Evolutionary conservation across 2,113 vertebrate genomes (phyloP).

Genomic region (Chionomys nivalis): DNA sequence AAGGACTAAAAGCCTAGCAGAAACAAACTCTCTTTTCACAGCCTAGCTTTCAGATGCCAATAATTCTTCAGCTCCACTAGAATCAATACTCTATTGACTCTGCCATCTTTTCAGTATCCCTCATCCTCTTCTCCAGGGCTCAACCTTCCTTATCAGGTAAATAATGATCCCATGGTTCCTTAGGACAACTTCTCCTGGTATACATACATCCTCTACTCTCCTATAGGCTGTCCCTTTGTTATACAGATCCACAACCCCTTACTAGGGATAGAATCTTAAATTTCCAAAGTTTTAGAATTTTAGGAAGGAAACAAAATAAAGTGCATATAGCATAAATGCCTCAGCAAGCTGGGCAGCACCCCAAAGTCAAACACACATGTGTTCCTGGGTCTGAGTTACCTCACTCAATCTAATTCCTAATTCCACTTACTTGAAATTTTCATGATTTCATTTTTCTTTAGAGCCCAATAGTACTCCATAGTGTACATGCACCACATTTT

Average conservation of each 20-base stretch:
- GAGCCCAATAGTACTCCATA: not conserved
- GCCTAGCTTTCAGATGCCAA: conserved; percentile 26
- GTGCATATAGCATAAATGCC: not conserved
- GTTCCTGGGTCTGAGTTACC: not conserved
- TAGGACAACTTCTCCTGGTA: not conserved
- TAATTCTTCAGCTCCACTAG: conserved; percentile 24
- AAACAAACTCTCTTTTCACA: conserved; percentile 51
- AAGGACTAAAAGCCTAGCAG: conserved; percentile 40
- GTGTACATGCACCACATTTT: not conserved
- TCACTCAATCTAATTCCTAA: not conserved
- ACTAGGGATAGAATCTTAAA: not conserved
- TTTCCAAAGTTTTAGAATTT: conserved; percentile 23
- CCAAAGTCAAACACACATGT: not conserved
- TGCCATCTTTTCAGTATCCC: conserved; percentile 14
- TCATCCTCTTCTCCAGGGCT: conserved; percentile 3
- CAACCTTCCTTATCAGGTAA: not conserved
- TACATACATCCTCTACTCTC: not conserved
- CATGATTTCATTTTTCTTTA: not conserved
- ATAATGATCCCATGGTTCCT: not conserved
- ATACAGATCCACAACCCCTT: not conserved
- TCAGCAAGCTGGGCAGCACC: not conserved
- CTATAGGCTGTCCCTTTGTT: not conserved
- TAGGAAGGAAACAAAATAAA: not conserved
- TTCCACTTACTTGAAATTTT: not conserved
- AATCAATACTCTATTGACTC: conserved; percentile 52